Percentiles rank a stretch among this genome's conserved stretches.
phyloP scores from a whole-genome alignment of 1,140 invertebrate genomes.

The Drosophila quadrilineata region DNA sequence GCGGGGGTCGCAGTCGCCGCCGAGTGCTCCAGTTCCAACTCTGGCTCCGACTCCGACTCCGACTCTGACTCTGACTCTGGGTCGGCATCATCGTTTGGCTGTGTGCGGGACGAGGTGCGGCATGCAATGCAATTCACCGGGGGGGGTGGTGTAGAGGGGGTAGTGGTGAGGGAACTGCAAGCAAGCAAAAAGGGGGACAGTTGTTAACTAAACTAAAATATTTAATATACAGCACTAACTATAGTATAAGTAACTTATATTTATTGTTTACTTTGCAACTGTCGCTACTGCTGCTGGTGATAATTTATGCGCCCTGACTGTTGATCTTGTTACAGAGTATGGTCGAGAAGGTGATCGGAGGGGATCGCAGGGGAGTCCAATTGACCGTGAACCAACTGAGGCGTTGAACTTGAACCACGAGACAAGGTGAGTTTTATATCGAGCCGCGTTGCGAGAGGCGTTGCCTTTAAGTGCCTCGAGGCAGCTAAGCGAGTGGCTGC shows the following conservation, averaged over 20 bases:
- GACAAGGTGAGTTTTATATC: slow-evolving; percentile 22
- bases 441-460: slow-evolving; percentile 36
- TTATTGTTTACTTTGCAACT: slow-evolving; percentile 43
- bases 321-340: background rate
- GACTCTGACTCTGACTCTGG: too few relatives aligned
- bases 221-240: slow-evolving; percentile 22
- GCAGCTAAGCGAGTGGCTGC: slow-evolving; percentile 35
- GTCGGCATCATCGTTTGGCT: slow-evolving; percentile 67
- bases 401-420: slow-evolving; percentile 68
- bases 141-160: slow-evolving; percentile 5
- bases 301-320: slow-evolving; percentile 36
- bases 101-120: slow-evolving; percentile 22
- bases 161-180: background rate
- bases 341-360: background rate
- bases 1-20: background rate
- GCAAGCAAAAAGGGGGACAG: background rate
- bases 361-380: slow-evolving; percentile 43
- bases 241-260: slow-evolving; percentile 20
- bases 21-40: slow-evolving; percentile 38
- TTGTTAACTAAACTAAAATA: background rate
- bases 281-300: slow-evolving; percentile 26
- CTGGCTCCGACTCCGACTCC: too few relatives aligned
- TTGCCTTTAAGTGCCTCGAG: slow-evolving; percentile 30
- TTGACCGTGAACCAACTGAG: slow-evolving; percentile 65
- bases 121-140: slow-evolving; percentile 48